A percentile compares a stretch with the other conserved stretches of the same genome.
Conservation (phyloP, 1,140 invertebrate species). For the Tribolium castaneum region DNA sequence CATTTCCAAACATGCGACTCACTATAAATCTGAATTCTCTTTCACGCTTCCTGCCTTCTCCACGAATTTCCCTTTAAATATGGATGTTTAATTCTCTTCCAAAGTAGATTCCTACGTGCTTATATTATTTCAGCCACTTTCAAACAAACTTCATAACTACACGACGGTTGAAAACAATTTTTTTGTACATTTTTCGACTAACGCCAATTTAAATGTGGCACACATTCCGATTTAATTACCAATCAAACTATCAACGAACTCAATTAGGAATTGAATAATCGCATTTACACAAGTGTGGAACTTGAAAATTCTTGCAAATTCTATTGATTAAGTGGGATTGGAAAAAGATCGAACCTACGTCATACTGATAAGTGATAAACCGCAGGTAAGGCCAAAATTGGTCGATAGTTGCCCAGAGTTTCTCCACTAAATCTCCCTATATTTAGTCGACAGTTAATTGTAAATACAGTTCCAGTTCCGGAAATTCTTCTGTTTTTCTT, state of each 20-base stretch:
- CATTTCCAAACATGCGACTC: conserved; percentile 37
- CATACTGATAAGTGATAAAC: too few species aligned
- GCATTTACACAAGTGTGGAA: background rate
- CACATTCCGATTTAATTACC: conserved; percentile 20
- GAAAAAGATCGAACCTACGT: too few species aligned
- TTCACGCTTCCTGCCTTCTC: conserved; percentile 44
- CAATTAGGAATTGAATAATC: conserved; percentile 21
- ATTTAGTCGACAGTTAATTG: background rate
- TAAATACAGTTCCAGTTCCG: background rate
- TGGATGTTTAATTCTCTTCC: conserved; percentile 49
- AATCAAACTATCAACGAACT: conserved; percentile 23
- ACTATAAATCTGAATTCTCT: conserved; percentile 47
- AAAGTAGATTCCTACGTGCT: conserved; percentile 49
- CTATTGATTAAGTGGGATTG: too few species aligned
- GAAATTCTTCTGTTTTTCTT: background rate
- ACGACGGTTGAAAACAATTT: conserved; percentile 19
- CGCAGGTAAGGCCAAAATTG: background rate
- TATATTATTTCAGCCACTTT: conserved; percentile 48
- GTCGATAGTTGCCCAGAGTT: background rate
- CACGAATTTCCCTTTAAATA: conserved; percentile 46
- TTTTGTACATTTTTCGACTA: conserved; percentile 9
- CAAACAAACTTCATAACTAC: conserved; percentile 42
- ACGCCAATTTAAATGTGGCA: background rate
- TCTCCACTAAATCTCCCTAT: background rate
- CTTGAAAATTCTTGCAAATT: too few species aligned